Evolutionary conservation across 2,888 invertebrate species (phyloP), one percentile per base, ranked within the genome.

Genomic region (Physocephala rufipes): DNA sequence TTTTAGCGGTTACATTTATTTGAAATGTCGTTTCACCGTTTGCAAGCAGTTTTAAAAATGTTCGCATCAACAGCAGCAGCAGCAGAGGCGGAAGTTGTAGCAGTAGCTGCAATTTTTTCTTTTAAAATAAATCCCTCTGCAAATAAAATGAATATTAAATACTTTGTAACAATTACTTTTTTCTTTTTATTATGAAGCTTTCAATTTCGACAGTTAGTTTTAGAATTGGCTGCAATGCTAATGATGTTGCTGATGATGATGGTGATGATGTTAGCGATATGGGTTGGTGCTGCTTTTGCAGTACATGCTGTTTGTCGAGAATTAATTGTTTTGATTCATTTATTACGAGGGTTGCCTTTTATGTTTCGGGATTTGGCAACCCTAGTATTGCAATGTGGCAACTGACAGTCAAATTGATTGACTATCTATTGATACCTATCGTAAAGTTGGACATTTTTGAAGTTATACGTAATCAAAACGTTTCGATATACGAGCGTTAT

Each of bases 31-130:
- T 61, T 61, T 51, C 61, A 61, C 59, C 61, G 68, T 61, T 68
- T 30, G 21, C n/a, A n/a, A n/a, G n/a, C n/a, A n/a, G n/a, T n/a
- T n/a, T 68, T 61, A 68, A 68, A 61, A 49, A 61, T 61, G 49
- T 68, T 49, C 59, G 49, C 61, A 49, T 49, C 68, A 67, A 47
- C 15, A 59, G n/a, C 49, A 61, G 68, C 61, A 49, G 49, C 61
- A 49, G 61, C 68, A 67, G 59, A 3, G 47, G n/a, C 49, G 68
- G 68, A 68, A 58, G n/a, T 59, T 67, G 53, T 58, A 45, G 55
- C 58, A 24, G n/a, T 7, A 26, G 58, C 19, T 28, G 58, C 53
- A 21, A n/a, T 19, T 55, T 55, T 55, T 26, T 28, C 28, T 15
- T 58, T 58, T 58, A 58, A 58, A 58, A 58, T 26, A 47, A 63